Evolutionary conservation across 2,113 vertebrate genomes (phyloP).

Genomic region (Cololabis saira): DNA sequence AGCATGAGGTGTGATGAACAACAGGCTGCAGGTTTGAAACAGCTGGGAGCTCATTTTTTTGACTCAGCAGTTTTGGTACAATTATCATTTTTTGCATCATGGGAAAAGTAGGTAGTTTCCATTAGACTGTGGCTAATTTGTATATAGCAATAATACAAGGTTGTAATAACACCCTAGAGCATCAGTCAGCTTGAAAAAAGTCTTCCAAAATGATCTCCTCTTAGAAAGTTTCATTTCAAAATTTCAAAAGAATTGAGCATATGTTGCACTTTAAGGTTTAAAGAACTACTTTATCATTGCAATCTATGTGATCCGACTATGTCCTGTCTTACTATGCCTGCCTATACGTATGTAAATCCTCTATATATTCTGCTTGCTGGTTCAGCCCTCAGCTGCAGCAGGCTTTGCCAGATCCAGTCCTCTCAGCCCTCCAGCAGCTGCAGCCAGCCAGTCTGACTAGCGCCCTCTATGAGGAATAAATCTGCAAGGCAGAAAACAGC

Average conservation of each 20-base stretch:
- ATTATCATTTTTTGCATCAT: conserved; percentile 25
- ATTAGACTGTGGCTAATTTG: not conserved
- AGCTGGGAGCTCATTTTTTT: conserved; percentile 45
- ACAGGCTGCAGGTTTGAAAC: conserved; percentile 37
- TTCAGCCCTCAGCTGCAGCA: conserved; percentile 11
- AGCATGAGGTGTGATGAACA: conserved; percentile 44
- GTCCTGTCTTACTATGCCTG: not conserved
- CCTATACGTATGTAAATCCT: conserved; percentile 1
- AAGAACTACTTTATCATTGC: no score
- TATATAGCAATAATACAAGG: not conserved
- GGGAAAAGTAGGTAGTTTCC: not conserved
- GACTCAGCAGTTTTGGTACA: conserved; percentile 31
- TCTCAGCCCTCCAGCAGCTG: conserved; percentile 41
- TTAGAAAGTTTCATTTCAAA: no score
- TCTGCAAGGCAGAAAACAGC: conserved; percentile 19
- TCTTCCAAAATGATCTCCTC: no score
- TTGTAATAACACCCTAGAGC: not conserved
- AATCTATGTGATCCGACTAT: not conserved
- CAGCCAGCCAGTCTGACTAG: conserved; percentile 43
- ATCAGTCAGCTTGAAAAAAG: not conserved
- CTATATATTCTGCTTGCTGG: not conserved
- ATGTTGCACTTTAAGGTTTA: no score
- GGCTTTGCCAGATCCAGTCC: not conserved
- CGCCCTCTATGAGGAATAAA: conserved; percentile 64
- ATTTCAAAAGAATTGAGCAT: no score